Evolutionary conservation across 2,888 invertebrate species (phyloP), one percentile per base, ranked within the genome.

Genomic region (Diloba caeruleocephala): DNA sequence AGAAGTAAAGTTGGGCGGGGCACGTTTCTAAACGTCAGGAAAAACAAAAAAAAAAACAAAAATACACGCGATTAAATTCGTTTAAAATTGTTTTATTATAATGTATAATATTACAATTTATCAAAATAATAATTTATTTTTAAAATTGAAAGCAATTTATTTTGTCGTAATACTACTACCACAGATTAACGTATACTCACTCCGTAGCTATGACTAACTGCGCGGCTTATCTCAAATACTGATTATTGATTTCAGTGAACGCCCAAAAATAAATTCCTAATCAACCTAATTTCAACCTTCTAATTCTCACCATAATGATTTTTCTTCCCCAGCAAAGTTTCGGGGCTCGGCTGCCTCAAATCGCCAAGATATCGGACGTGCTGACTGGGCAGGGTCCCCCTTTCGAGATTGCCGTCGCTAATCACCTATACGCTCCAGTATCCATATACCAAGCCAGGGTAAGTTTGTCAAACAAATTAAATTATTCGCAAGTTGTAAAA

Each of bases 301-400:
- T 5, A 3, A 0, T 15, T 7, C 19, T 34, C n/a, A 29, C 29
- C 12, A 36, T 38, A 44, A 15, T 26, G 31, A 31, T 10, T 55
- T 56, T 10, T 39, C 29, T 51, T 59, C 21, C 17, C 8, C 71
- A 75, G 63, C 61, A 60, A 60, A 49, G 50, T 14, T 74, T 65
- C 42, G 65, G 58, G 29, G 42, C 43, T 41, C 52, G 65, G n/a
- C 72, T 82, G 3, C 81, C 87, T 1, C 84, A 81, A 31, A 66
- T 87, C 25, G 59, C 84, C 15, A 92, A 92, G 73, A 86, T 93
- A 39, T 92, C 92, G 0, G 92, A 93, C 59, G 78, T 91, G 62
- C 81, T 92, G 69, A 79, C 82, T 4, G 86, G 84, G 8, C 88
- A 89, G 17, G 87, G 83, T 0, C 79, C 78, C 0, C 75, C 86